Conservation (phyloP, 2,113 vertebrate species). For the Nematolebias whitei region DNA sequence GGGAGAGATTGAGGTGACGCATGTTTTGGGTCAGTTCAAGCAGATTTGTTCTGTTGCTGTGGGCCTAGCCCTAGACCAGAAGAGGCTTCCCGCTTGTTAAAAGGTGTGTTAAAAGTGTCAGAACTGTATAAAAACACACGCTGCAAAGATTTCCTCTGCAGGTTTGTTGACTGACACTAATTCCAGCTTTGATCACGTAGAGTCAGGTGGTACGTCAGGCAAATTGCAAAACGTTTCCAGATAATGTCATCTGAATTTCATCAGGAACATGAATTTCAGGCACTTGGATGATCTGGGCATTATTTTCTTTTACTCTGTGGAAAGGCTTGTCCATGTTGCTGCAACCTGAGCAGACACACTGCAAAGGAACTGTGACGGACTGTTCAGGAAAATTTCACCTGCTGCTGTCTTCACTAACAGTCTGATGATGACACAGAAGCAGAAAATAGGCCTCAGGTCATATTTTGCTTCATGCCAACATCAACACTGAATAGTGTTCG, state of each 20-base stretch:
- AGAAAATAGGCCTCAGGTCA: slow-evolving; percentile 1
- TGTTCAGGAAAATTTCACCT: slow-evolving; percentile 25
- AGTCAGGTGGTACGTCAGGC: not conserved
- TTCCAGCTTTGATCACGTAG: not conserved
- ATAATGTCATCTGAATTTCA: not conserved
- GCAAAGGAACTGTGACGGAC: slow-evolving; percentile 23
- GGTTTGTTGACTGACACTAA: not conserved
- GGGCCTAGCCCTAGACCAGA: not conserved
- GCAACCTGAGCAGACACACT: slow-evolving; percentile 26
- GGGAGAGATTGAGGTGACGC: not conserved
- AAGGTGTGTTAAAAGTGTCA: not conserved
- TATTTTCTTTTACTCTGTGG: slow-evolving; percentile 26
- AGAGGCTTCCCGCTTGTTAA: not conserved
- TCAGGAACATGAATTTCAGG: slow-evolving; percentile 19
- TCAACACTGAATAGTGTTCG: slow-evolving; percentile 4
- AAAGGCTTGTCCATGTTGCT: slow-evolving; percentile 28
- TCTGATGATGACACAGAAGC: slow-evolving; percentile 25
- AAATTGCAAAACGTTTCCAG: not conserved
- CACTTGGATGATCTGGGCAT: slow-evolving; percentile 21
- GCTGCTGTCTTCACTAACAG: not conserved
- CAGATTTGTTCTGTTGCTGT: not conserved
- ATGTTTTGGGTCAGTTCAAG: not conserved
- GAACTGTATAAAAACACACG: not conserved
- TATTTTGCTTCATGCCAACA: not conserved
- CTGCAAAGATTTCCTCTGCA: not conserved